Base-by-base conservation (phyloP, 2,888 invertebrate genomes). In the Ophioninae sp. region DNA sequence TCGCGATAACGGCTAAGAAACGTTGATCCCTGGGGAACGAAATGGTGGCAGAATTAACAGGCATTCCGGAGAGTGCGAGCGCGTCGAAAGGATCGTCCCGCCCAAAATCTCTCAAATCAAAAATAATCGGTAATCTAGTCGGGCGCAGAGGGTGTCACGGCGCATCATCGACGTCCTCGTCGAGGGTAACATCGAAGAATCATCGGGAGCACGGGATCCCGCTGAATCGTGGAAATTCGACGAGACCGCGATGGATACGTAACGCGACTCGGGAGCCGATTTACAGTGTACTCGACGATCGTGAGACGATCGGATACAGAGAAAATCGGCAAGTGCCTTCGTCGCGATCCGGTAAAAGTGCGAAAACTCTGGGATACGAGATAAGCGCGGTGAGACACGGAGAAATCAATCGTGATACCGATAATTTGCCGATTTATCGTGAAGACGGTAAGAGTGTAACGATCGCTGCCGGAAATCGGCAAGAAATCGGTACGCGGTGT, bases 41-140 rank as follows among this genome's bases (percentile, higher is more conserved):
- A 67, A 91, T 91, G 91, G 91, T 91, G 61, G 90, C 91, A 78
- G 91, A 91, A 87, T 87, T 91, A 62, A 72, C 89, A n/a, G 86
- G 87, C 89, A 90, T 91, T 90, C 87, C 88, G 79, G 83, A 86
- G 65, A 76, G 86, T 64, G 81, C 85, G 85, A 85, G 82, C 86
- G 85, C 59, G 39, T 50, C 79, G 81, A 72, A 37, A 41, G 59
- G 84, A 81, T 81, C 84, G 84, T 72, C 79, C 17, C 62, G 13
- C 30, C 21, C 6, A 0, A 77, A 73, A 75, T 13, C 75, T 6
- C 39, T 77, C 17, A 65, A 62, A 17, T 81, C 59, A 17, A 78
- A 37, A 69, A 78, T 44, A 72, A 73, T 82, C 78, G 64, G 67
- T 72, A 79, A 73, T 7, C 37, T 79, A n/a, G 73, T 67, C 8